phyloP scores from a whole-genome alignment of 2,888 invertebrate genomes.

The Trissolcus japonicus region DNA sequence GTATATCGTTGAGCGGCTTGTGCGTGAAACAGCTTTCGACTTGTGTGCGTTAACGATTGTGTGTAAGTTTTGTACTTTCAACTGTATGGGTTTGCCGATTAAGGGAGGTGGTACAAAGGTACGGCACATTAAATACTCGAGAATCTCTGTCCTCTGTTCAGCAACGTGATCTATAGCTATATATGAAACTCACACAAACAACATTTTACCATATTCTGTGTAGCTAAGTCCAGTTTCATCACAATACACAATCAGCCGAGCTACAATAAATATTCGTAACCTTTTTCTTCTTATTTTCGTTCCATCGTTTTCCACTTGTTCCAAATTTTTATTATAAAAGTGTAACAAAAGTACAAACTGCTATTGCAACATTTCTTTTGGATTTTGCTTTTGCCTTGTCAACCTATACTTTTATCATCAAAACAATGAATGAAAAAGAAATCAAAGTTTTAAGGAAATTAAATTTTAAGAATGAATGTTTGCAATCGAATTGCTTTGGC shows the following conservation, averaged over 20 bases:
- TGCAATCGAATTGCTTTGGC: too few relatives aligned
- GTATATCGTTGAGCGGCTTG: constrained; percentile 14
- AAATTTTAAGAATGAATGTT: too few relatives aligned
- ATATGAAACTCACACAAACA: constrained; percentile 19
- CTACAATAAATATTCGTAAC: too few relatives aligned
- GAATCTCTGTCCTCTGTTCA: constrained; percentile 59
- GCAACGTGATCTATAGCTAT: constrained; percentile 22
- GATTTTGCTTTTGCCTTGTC: constrained; percentile 27
- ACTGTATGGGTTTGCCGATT: constrained; percentile 51
- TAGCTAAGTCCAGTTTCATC: too few relatives aligned
- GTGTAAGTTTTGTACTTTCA: constrained; percentile 14
- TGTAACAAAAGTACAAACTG: constrained; percentile 32
- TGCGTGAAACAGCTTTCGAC: constrained; percentile 39
- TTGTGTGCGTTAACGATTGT: neutral
- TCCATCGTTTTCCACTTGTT: too few relatives aligned
- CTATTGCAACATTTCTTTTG: constrained; percentile 58
- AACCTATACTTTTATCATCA: too few relatives aligned
- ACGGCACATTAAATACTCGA: constrained; percentile 73
- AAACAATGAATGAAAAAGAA: too few relatives aligned
- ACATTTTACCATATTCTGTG: too few relatives aligned
- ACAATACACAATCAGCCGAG: too few relatives aligned
- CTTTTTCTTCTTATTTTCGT: too few relatives aligned
- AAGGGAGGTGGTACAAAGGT: constrained; percentile 66
- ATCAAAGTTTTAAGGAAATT: too few relatives aligned
- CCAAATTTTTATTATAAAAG: constrained; percentile 58